Percentiles rank a stretch among this genome's conserved stretches.
Evolutionary conservation across 2,113 vertebrate genomes (phyloP).

Genomic region (Melanotaenia duboulayi): DNA sequence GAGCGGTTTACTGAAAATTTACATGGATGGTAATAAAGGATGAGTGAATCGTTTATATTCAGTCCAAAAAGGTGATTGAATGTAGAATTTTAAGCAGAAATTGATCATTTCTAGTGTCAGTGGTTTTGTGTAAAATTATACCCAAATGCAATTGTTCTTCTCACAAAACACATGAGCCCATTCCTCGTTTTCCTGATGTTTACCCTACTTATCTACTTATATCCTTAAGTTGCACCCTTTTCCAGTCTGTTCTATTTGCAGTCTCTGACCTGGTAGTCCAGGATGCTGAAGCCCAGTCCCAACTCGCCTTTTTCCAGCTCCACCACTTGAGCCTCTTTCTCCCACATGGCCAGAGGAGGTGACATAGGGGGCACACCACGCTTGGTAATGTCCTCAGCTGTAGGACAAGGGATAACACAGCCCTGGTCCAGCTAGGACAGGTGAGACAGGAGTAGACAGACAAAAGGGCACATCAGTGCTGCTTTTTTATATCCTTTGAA

Average conservation of each 20-base stretch:
- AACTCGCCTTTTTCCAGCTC: slow-evolving; percentile 90
- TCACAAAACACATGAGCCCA: slow-evolving; percentile 9
- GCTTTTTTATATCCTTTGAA: slow-evolving; percentile 7
- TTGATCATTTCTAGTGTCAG: background rate
- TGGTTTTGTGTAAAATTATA: slow-evolving; percentile 10
- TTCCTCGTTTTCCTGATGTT: slow-evolving; percentile 28
- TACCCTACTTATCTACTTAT: slow-evolving; percentile 15
- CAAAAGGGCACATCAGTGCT: background rate
- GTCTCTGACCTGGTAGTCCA: slow-evolving; percentile 94
- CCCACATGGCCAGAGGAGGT: slow-evolving; percentile 94
- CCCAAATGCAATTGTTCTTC: background rate
- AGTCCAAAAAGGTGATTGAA: background rate
- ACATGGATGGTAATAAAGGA: background rate
- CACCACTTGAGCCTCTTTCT: slow-evolving; percentile 87
- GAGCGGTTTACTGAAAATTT: background rate
- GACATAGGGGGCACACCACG: slow-evolving; percentile 79
- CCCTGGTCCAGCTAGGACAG: slow-evolving; percentile 76
- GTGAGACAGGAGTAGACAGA: background rate
- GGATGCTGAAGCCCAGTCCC: slow-evolving; percentile 96
- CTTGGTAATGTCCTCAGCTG: slow-evolving; percentile 84
- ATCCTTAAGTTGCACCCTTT: slow-evolving; percentile 50
- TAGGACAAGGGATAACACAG: slow-evolving; percentile 79
- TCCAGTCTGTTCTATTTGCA: slow-evolving; percentile 51
- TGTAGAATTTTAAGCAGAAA: slow-evolving; percentile 4
- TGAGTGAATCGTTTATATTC: no score